Conservation (phyloP, 2,888 invertebrate genomes). For the Apotomis turbidana region DNA sequence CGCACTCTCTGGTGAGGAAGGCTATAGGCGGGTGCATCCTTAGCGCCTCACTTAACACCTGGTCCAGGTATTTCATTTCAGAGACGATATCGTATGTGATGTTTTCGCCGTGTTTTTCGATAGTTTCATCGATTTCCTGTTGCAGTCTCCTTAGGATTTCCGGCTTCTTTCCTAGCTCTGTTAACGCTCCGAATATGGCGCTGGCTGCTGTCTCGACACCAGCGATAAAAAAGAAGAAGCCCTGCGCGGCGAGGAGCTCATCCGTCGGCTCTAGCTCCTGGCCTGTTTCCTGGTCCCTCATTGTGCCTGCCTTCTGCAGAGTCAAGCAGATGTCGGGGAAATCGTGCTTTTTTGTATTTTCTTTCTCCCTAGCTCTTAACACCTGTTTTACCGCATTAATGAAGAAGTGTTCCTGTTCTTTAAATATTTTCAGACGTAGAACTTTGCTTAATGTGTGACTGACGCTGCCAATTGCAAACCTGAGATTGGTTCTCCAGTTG, state of each 20-base stretch:
- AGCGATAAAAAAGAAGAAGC: slow-evolving; percentile 68
- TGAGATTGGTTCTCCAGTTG: slow-evolving; percentile 49
- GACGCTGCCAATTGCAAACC: slow-evolving; percentile 49
- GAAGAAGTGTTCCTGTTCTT: slow-evolving; percentile 60
- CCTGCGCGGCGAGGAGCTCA: slow-evolving; percentile 64
- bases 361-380: slow-evolving; percentile 56
- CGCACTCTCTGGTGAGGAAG: slow-evolving; percentile 18
- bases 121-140: slow-evolving; percentile 62
- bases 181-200: slow-evolving; percentile 57
- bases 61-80: slow-evolving; percentile 63
- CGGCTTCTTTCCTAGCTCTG: slow-evolving; percentile 63
- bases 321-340: slow-evolving; percentile 64
- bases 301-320: slow-evolving; percentile 60
- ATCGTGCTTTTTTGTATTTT: slow-evolving; percentile 59
- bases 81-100: slow-evolving; percentile 57
- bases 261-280: slow-evolving; percentile 63
- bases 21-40: slow-evolving; percentile 62
- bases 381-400: slow-evolving; percentile 63
- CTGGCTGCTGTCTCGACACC: slow-evolving; percentile 70
- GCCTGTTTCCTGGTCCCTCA: slow-evolving; percentile 58
- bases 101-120: slow-evolving; percentile 51
- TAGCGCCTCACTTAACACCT: slow-evolving; percentile 58
- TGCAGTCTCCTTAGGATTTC: slow-evolving; percentile 59
- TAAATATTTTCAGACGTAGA: slow-evolving; percentile 57
- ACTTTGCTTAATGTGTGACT: slow-evolving; percentile 47